phyloP scores from a whole-genome alignment of 2,888 invertebrate genomes.

The Andrena bucephala region DNA sequence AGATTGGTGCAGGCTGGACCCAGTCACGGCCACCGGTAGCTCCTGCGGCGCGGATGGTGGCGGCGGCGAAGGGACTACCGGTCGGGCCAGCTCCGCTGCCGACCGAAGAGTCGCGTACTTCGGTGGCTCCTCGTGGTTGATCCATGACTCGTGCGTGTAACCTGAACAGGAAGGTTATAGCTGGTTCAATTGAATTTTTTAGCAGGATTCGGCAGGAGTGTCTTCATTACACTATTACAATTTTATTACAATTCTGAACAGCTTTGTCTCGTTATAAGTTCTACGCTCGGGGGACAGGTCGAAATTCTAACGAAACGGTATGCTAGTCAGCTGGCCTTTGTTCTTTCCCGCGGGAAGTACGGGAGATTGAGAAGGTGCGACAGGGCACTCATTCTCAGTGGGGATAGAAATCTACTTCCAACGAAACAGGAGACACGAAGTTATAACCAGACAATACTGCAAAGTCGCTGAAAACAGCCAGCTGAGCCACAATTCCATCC shows the following conservation, averaged over 20 bases:
- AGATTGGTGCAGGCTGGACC: slow-evolving; percentile 51
- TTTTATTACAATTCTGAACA: no score
- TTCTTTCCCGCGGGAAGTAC: no score
- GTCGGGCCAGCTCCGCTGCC: slow-evolving; percentile 85
- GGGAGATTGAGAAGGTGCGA: no score
- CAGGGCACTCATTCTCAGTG: no score
- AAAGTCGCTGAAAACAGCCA: slow-evolving; percentile 20
- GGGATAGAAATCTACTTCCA: no score
- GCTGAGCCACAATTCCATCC: neutral
- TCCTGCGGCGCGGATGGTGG: slow-evolving; percentile 79
- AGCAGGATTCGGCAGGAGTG: no score
- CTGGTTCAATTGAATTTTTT: neutral
- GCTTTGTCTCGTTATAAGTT: no score
- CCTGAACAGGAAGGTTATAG: slow-evolving; percentile 68
- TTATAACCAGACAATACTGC: slow-evolving; percentile 12
- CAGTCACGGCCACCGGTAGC: slow-evolving; percentile 52
- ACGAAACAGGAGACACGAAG: no score
- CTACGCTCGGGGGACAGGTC: no score
- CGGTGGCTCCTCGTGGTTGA: slow-evolving; percentile 85
- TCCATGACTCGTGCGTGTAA: slow-evolving; percentile 83
- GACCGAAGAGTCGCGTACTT: slow-evolving; percentile 87
- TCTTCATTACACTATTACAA: no score
- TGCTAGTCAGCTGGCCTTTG: no score
- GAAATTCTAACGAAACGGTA: no score
- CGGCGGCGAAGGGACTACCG: slow-evolving; percentile 75